Percentiles rank a stretch among this genome's conserved stretches.
These are phyloP conservation scores for Aporrectodea caliginosa DNA, from an alignment of 1,140 invertebrate species.

Conservation along the genomic window DNA sequence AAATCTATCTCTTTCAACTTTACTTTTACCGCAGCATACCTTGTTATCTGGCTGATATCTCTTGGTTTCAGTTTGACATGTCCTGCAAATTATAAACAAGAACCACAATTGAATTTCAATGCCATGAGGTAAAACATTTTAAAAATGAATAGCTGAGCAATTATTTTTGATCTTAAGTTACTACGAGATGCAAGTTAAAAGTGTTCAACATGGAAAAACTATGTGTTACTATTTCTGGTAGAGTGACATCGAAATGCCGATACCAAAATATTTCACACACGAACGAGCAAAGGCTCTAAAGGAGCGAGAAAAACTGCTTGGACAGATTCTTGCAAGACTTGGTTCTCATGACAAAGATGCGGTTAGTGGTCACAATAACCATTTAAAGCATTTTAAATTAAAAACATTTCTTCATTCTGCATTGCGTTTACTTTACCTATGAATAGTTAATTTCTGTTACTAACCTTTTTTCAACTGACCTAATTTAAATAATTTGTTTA, in stretches of 20 bases:
- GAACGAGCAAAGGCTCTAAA: conserved; percentile 52
- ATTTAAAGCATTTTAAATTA: background rate
- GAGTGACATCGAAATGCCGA: conserved; percentile 58
- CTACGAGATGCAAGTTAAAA: background rate
- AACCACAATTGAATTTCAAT: too few species aligned
- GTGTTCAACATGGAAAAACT: background rate
- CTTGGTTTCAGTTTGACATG: too few species aligned
- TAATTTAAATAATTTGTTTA: background rate
- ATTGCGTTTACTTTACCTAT: background rate
- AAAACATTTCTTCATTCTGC: background rate
- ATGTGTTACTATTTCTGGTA: conserved; percentile 34
- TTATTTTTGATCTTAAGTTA: background rate
- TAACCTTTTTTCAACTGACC: background rate
- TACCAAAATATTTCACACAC: conserved; percentile 58
- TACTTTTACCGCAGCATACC: too few species aligned
- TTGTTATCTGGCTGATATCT: too few species aligned
- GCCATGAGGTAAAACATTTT: too few species aligned
- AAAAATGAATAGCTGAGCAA: too few species aligned
- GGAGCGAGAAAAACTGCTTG: conserved; percentile 54
- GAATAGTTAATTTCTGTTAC: background rate
- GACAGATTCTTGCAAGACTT: conserved; percentile 52
- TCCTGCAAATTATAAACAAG: too few species aligned
- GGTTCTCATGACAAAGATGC: conserved; percentile 49
- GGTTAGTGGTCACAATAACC: conserved; percentile 37
- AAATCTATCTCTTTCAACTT: too few species aligned